Evolutionary conservation across 2,797 vertebrate species (phyloP), one percentile per base, ranked within the genome.

Genomic region (Salarias fasciatus): DNA sequence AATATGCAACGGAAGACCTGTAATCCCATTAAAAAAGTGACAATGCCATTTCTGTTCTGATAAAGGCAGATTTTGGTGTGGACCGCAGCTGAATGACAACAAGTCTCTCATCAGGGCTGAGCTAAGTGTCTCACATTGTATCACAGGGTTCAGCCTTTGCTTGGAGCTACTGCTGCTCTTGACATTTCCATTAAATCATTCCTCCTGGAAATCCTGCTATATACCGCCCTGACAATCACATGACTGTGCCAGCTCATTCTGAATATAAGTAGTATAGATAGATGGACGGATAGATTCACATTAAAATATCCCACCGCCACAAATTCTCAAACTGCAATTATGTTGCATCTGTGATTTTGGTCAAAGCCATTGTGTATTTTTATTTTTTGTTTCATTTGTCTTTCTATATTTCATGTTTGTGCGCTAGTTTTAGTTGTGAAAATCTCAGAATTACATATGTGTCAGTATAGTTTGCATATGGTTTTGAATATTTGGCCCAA

Each of bases 21-120:
- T 86, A 87, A 86, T 84, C 85, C 83, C 80, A 89, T 92, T 89
- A 90, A 88, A 89, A 85, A 87, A 81, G 85, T 82, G 80, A 78
- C 77, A 77, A 82, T 74, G 77, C 72, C 75, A 83, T 90, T 92
- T 91, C 75, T 86, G 79, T 80, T 83, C 80, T 79, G 76, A 89
- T 91, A 80, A 88, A 88, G 77, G 69, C 66, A 81, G 77, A 85
- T 87, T 87, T 85, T 63, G 75, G 67, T 56, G 12, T 0, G 13
- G 56, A 50, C 59, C 35, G n/a, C 63, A 37, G 71, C 75, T 75
- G 85, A 89, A 89, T 91, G 83, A 87, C 88, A 88, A 91, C 67
- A 76, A 81, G 79, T 58, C 75, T 69, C 55, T 70, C 57, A 58
- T 77, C 77, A 57, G 63, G 72, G 43, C 72, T 14, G 69, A 80